phyloP scores from a whole-genome alignment of 2,113 vertebrate genomes.

The Alaudala cheleensis region DNA sequence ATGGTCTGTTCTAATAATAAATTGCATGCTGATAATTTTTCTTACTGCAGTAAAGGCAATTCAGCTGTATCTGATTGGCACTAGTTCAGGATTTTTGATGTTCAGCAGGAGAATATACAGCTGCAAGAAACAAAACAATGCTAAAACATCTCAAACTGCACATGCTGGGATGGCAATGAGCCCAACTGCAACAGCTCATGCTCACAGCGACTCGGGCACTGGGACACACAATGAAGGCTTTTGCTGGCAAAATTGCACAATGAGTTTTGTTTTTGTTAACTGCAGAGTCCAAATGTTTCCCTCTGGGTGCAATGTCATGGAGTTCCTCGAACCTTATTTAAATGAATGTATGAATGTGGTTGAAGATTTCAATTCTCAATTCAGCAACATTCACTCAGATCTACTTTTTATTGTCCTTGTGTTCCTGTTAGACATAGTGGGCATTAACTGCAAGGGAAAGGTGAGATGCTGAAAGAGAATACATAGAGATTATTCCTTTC shows the following conservation, averaged over 20 bases:
- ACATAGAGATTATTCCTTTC: not conserved
- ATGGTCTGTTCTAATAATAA: slow-evolving; percentile 53
- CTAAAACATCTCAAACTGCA: not conserved
- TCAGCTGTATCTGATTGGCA: slow-evolving; percentile 64
- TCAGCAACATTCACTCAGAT: not conserved
- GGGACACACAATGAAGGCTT: not conserved
- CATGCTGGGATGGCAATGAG: slow-evolving; percentile 9
- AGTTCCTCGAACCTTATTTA: not conserved
- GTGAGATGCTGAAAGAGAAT: not conserved
- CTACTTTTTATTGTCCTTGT: not conserved
- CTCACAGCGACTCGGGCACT: not conserved
- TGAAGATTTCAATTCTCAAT: not conserved
- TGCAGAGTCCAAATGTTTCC: not conserved
- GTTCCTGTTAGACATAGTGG: not conserved
- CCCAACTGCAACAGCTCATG: not conserved
- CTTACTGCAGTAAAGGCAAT: slow-evolving; percentile 30
- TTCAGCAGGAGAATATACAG: slow-evolving; percentile 15
- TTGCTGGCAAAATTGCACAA: not conserved
- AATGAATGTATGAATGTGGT: not conserved
- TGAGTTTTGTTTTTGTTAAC: not conserved
- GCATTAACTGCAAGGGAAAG: not conserved
- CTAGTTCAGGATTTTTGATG: slow-evolving; percentile 26
- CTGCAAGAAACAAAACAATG: slow-evolving; percentile 33
- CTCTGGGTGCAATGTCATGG: not conserved
- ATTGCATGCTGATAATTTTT: slow-evolving; percentile 26